These are phyloP conservation scores for Tortricodes alternella DNA, from an alignment of 2,888 invertebrate species.

Conservation along the genomic window DNA sequence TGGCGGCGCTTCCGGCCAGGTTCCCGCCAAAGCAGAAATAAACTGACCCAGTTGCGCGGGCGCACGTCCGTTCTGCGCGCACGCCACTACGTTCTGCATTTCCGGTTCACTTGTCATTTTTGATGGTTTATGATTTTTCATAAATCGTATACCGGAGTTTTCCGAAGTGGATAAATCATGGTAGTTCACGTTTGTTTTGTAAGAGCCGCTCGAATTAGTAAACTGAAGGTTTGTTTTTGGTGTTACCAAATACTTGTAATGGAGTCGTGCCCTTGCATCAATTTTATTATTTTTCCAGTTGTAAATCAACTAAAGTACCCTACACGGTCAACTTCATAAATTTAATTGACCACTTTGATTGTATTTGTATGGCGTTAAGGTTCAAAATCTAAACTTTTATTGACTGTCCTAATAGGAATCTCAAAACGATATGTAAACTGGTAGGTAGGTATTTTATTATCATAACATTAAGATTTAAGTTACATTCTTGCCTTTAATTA, in stretches of 20 bases:
- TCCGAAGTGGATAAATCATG: not conserved
- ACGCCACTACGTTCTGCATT: conserved; percentile 72
- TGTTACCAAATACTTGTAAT: conserved; percentile 3
- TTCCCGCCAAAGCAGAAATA: conserved; percentile 83
- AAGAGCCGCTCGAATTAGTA: not conserved
- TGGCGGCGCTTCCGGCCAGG: conserved; percentile 80
- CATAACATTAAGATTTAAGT: no score
- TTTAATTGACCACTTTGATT: not conserved
- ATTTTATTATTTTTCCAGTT: not conserved
- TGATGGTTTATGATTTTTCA: conserved; percentile 72
- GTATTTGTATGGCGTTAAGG: not conserved
- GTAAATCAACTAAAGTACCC: not conserved
- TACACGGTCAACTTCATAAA: not conserved
- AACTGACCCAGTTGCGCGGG: conserved; percentile 77
- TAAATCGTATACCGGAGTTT: not conserved
- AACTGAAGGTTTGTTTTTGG: conserved; percentile 16
- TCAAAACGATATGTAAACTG: no score
- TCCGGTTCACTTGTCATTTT: conserved; percentile 78
- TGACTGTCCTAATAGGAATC: no score
- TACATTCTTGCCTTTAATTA: no score
- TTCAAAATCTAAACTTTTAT: not conserved
- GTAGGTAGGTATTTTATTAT: no score
- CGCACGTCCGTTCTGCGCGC: conserved; percentile 69
- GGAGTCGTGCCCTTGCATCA: conserved; percentile 1
- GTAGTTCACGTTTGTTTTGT: conserved; percentile 11